Base-by-base conservation (phyloP, 2,888 invertebrate species). In the Stenodera caucasica region DNA sequence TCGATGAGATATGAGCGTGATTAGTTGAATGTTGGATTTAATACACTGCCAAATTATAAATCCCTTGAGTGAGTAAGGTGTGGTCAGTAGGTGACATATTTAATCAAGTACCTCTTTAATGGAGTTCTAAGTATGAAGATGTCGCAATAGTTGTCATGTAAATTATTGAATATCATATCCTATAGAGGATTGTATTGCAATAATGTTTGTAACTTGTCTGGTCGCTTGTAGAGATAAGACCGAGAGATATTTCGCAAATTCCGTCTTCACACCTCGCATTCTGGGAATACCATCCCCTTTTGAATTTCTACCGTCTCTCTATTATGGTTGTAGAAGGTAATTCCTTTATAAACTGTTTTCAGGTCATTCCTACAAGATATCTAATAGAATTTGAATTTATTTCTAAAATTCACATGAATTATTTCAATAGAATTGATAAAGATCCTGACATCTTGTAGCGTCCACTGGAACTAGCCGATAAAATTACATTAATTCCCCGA, bases 231-330 rank as follows among this genome's bases (percentile, higher is more conserved):
- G 51, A 64, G 63, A 65, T 67, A 65, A 61, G 60, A 56, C 57
- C 53, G 58, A 29, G 57, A 65, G 65, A 67, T 65, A 67, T 67
- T 64, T 65, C 63, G 52, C 60, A 64, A 65, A 65, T 64, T 67
- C 67, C 67, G 58, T 65, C 60, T 65, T 60, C 61, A 53, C 65
- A 65, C 67, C 65, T 65, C 59, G 53, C 61, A 65, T 65, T 65
- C 63, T 59, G 49, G 56, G 58, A 61, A 58, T 58, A 55, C 52
- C 55, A 51, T 55, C 53, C 32, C 18, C 18, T 11, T 15, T 32
- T 18, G 21, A 45, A 45, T 45, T 45, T 35, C 53, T n/a, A 53
- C 55, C 56, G 49, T 40, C 49, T 60, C 45, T 53, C 53, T 55
- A 56, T 60, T 57, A 60, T 50, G 53, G 37, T 50, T 33, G 32